A percentile compares a stretch with the other conserved stretches of the same genome.
Evolutionary conservation across 2,113 vertebrate genomes (phyloP).

Genomic region (Cochlearius cochlearius): DNA sequence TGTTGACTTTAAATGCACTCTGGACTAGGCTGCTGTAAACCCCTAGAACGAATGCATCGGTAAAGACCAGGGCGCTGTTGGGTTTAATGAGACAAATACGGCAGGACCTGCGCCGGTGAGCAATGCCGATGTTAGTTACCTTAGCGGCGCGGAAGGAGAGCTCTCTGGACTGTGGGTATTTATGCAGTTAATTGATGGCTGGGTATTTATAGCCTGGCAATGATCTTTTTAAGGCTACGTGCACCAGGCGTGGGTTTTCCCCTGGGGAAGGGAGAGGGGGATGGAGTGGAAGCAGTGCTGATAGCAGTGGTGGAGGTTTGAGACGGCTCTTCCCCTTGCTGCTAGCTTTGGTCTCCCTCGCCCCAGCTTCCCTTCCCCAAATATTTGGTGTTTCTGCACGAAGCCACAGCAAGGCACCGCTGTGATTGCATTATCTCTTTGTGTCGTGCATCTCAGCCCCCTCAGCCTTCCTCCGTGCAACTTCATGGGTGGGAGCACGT

Average conservation of each 20-base stretch:
- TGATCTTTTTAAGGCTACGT: slow-evolving; percentile 12
- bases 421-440: neutral
- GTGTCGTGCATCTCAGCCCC: neutral
- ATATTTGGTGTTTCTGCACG: neutral
- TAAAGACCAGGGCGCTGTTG: neutral
- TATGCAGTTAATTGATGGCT: neutral
- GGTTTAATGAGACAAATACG: neutral
- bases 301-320: neutral
- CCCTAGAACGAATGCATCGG: neutral
- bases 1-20: slow-evolving; percentile 33
- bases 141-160: rapidly evolving
- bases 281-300: neutral
- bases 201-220: slow-evolving; percentile 16
- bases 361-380: neutral
- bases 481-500: neutral
- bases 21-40: slow-evolving; percentile 4
- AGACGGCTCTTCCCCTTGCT: neutral
- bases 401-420: neutral
- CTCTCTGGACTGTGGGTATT: neutral
- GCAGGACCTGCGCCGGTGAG: neutral
- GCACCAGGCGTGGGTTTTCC: neutral
- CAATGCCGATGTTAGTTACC: neutral
- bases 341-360: neutral
- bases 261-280: neutral
- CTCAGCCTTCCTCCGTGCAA: neutral